A percentile compares a stretch with the other conserved stretches of the same genome.
These are phyloP conservation scores for Sphaerophoria taeniata DNA, from an alignment of 2,888 invertebrate genomes.

Conservation along the genomic window DNA sequence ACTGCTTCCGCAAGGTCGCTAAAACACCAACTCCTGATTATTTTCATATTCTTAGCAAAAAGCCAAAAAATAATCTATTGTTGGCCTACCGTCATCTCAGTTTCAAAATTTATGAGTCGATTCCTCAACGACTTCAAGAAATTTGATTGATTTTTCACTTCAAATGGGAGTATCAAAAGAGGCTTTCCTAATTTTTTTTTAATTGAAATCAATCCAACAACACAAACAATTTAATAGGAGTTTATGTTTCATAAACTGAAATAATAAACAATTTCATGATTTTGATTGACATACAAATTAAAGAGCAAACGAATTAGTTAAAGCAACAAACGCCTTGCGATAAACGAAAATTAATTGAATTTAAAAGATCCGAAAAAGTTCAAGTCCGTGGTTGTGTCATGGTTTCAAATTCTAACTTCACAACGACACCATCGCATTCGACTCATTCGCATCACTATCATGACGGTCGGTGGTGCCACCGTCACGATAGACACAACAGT, in stretches of 20 bases:
- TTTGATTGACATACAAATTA: slow-evolving; percentile 42
- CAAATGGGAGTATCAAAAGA: not conserved
- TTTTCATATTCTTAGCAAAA: too few relatives aligned
- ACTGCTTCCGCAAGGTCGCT: too few relatives aligned
- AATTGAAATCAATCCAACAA: not conserved
- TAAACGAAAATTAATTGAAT: slow-evolving; percentile 67
- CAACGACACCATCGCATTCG: not conserved
- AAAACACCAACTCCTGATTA: too few relatives aligned
- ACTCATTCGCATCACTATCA: not conserved
- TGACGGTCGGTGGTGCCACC: slow-evolving; percentile 1
- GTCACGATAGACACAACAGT: too few relatives aligned
- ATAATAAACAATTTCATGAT: slow-evolving; percentile 13
- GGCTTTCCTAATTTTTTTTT: not conserved
- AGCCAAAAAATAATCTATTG: too few relatives aligned
- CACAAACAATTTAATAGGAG: slow-evolving; percentile 6
- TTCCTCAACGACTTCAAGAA: not conserved
- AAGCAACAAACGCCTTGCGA: slow-evolving; percentile 35
- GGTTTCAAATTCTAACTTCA: slow-evolving; percentile 4
- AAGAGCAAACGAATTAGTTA: slow-evolving; percentile 31
- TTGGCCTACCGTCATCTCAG: too few relatives aligned
- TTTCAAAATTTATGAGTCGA: too few relatives aligned
- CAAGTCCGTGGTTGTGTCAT: slow-evolving; percentile 40
- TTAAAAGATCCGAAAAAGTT: slow-evolving; percentile 52
- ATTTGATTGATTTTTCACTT: not conserved
- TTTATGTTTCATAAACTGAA: slow-evolving; percentile 22